Conservation (phyloP, 2,797 vertebrate genomes). For the Antrozous pallidus region DNA sequence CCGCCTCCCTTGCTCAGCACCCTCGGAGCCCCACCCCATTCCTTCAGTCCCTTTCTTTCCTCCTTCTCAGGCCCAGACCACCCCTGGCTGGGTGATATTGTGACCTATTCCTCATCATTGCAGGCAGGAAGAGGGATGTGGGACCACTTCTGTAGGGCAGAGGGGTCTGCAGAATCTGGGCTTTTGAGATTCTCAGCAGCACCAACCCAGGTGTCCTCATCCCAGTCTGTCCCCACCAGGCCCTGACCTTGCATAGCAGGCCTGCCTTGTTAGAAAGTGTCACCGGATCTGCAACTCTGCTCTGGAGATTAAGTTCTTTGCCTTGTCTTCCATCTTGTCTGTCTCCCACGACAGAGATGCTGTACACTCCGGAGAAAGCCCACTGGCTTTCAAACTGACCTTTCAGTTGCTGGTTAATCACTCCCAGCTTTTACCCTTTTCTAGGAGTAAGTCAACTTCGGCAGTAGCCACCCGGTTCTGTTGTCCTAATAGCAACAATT, state of each 20-base stretch:
- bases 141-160: not conserved
- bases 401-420: not conserved
- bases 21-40: rapidly evolving
- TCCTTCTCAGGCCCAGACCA: not conserved
- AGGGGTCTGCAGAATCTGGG: not conserved
- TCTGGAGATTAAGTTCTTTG: not conserved
- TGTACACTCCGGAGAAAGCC: not conserved
- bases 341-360: not conserved
- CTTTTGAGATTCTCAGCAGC: not conserved
- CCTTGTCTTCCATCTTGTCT: not conserved
- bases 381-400: not conserved
- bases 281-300: not conserved
- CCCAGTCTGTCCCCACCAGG: too few relatives aligned
- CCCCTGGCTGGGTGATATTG: not conserved
- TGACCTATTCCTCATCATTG: not conserved
- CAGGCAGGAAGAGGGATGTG: too few relatives aligned
- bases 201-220: not conserved
- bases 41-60: not conserved
- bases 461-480: not conserved
- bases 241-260: not conserved
- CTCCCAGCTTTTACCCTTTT: not conserved
- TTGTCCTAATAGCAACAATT: not conserved
- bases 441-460: not conserved
- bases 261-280: not conserved
- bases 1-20: not conserved